A percentile compares a stretch with the other conserved stretches of the same genome.
These are phyloP conservation scores for Drosophila neotestacea DNA, from an alignment of 2,888 invertebrate species.

Conservation along the genomic window DNA sequence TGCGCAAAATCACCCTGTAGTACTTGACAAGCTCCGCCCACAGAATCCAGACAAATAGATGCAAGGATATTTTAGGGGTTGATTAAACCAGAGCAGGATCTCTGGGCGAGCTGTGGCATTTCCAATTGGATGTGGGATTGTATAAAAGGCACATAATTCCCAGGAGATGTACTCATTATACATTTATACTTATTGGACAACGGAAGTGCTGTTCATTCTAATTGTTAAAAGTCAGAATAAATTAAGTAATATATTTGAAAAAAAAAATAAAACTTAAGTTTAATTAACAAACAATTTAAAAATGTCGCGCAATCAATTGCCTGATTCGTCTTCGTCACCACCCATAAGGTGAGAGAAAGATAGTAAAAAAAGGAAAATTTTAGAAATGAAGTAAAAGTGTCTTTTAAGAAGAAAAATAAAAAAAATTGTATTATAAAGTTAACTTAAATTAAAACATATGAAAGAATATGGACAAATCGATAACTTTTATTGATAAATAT, in stretches of 20 bases:
- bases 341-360: slow-evolving; percentile 86
- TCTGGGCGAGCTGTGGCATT: slow-evolving; percentile 48
- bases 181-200: slow-evolving; percentile 66
- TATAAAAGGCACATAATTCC: slow-evolving; percentile 78
- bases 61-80: slow-evolving; percentile 64
- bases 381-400: neutral
- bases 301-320: slow-evolving; percentile 88
- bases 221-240: neutral
- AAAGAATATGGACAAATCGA: no score
- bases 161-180: slow-evolving; percentile 72
- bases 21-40: slow-evolving; percentile 71
- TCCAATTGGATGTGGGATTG: slow-evolving; percentile 64
- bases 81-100: slow-evolving; percentile 22
- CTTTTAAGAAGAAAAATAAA: neutral
- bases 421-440: neutral
- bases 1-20: slow-evolving; percentile 65
- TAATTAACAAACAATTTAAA: slow-evolving; percentile 3
- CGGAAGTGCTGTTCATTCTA: slow-evolving; percentile 24
- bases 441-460: neutral
- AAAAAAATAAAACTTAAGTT: neutral
- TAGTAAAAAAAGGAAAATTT: neutral
- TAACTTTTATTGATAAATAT: neutral
- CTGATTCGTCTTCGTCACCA: slow-evolving; percentile 90
- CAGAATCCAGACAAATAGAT: slow-evolving; percentile 60
- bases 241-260: neutral